Conservation (phyloP, 2,888 invertebrate species). For the Sinhomidia bicolor region DNA sequence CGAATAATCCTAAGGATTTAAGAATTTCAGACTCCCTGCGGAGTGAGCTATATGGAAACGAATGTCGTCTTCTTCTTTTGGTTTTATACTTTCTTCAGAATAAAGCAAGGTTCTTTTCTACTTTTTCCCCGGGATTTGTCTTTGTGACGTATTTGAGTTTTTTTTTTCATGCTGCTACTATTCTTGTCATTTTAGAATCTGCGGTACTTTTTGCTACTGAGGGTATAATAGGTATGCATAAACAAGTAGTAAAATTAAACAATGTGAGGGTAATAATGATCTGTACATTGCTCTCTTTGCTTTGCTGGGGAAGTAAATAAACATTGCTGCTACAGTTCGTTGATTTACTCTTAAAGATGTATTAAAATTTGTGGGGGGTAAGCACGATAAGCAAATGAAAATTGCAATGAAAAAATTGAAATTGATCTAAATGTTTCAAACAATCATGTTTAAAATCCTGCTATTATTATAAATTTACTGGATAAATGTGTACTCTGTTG, state of each 20-base stretch:
- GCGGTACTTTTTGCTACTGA: not conserved
- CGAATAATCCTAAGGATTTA: conserved; percentile 5
- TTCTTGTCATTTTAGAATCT: not conserved
- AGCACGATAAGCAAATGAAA: too few species aligned
- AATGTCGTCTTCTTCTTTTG: not conserved
- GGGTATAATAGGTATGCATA: not conserved
- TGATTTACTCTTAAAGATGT: too few species aligned
- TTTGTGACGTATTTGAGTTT: not conserved
- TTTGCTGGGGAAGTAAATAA: too few species aligned
- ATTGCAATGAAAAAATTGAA: too few species aligned
- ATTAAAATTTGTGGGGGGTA: too few species aligned
- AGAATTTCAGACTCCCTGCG: not conserved
- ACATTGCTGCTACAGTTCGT: too few species aligned
- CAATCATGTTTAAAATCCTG: too few species aligned
- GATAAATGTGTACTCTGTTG: too few species aligned
- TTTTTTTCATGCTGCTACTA: not conserved
- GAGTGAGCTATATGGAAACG: not conserved
- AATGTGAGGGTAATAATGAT: too few species aligned
- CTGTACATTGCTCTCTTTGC: too few species aligned
- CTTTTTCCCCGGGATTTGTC: not conserved
- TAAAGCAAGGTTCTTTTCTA: not conserved
- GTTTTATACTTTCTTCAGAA: not conserved
- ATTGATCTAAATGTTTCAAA: too few species aligned
- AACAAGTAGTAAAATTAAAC: not conserved
- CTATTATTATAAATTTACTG: too few species aligned